Evolutionary conservation across 2,888 invertebrate genomes (phyloP).

Genomic region (Harmothoe impar): DNA sequence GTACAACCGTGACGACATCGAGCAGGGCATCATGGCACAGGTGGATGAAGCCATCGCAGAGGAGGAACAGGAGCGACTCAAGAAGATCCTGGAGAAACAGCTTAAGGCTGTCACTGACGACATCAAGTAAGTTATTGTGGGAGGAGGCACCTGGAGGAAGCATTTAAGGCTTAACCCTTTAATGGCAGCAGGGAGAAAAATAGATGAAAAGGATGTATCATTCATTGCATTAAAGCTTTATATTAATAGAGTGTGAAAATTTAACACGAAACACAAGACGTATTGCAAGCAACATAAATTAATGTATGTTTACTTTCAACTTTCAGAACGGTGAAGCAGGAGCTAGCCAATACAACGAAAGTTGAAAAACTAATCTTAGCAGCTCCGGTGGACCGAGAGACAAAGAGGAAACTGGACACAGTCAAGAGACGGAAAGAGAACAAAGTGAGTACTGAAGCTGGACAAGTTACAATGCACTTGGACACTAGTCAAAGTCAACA

Average conservation of each 20-base stretch:
- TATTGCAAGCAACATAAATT: no score
- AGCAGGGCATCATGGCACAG: conserved; percentile 84
- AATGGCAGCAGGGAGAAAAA: no score
- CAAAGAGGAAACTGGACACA: conserved; percentile 76
- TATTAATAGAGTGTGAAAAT: no score
- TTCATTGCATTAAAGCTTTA: no score
- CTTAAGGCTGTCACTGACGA: conserved; percentile 80
- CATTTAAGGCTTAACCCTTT: no score
- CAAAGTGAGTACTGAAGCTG: conserved; percentile 74
- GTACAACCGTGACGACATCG: conserved; percentile 85
- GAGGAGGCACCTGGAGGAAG: no score
- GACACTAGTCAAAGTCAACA: no score
- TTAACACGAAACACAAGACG: no score
- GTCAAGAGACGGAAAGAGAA: conserved; percentile 81
- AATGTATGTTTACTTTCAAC: no score
- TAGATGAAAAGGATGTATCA: no score
- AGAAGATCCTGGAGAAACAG: conserved; percentile 78
- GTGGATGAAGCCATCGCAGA: conserved; percentile 84
- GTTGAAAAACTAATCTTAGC: conserved; percentile 71
- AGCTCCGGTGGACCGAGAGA: conserved; percentile 71
- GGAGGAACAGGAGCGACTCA: conserved; percentile 78
- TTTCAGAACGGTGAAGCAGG: conserved; percentile 78
- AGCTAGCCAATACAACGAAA: conserved; percentile 78
- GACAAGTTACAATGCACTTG: no score
- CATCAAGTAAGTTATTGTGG: conserved; percentile 75